Evolutionary conservation across 2,888 invertebrate species (phyloP), one percentile per base, ranked within the genome.

Genomic region (Leptinotarsa tumamoca): DNA sequence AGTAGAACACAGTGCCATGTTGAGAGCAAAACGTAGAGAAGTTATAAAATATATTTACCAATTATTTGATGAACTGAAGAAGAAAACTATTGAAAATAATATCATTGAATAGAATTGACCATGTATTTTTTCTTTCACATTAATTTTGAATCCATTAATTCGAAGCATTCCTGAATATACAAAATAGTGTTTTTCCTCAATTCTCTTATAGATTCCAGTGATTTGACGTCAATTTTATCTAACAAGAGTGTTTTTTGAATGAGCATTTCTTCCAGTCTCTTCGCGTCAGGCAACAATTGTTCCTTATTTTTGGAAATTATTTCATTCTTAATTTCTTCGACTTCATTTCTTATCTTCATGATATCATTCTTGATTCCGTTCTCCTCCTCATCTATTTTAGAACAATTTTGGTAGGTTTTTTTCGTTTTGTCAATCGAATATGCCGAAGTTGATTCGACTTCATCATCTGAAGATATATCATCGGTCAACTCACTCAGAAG

Each of bases 221-320:
- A 77, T 21, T 67, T 80, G 0, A 82, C 76, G 21, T 83, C 81
- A 1, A 82, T 78, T 18, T 76, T 76, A 68, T 83, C 83, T 72
- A 83, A 63, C 33, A 71, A 73, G 17, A 83, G 54, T 5, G 78
- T 83, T 72, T 81, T 79, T 67, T 79, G 76, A 18, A 83, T 70
- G 52, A 83, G 76, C 27, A 78, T 52, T 66, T 83, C 83, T 50
- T 83, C 83, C 27, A 76, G 76, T 61, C 67, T 80, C 56, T 76
- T 80, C 49, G 56, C 78, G 13, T 77, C 73, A 13, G 51, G 68
- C 50, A 74, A 58, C 51, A 80, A 14, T 21, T 76, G 63, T 15
- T 75, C 78, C 23, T 72, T 73, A 18, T 68, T 75, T 4, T 21
- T 52, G 4, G 72, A 50, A 18, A 72, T 7, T 27, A 81, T 75